These are phyloP conservation scores for Suillia variegata DNA, from an alignment of 2,888 invertebrate genomes.

Conservation along the genomic window DNA sequence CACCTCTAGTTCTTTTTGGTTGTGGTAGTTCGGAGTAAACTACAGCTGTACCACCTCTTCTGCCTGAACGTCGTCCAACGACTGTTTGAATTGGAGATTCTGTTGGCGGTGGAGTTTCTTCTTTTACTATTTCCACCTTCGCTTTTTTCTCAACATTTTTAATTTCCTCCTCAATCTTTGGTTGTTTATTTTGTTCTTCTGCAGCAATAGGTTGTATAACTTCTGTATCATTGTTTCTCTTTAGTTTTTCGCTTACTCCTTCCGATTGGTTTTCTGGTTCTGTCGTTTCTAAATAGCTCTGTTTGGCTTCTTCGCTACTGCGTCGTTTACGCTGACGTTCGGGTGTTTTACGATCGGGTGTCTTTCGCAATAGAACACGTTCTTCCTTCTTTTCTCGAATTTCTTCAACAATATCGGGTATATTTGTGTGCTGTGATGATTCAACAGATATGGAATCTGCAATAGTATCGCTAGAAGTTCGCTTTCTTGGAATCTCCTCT, in stretches of 20 bases:
- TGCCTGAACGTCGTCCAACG: constrained; percentile 45
- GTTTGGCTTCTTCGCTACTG: constrained; percentile 43
- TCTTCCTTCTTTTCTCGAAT: neutral
- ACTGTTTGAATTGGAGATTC: constrained; percentile 15
- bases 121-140: neutral
- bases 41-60: constrained; percentile 46
- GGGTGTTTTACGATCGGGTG: constrained; percentile 3
- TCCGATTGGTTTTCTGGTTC: constrained; percentile 29
- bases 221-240: constrained; percentile 36
- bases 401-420: neutral
- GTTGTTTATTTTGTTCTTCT: neutral
- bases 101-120: constrained; percentile 16
- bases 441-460: constrained; percentile 12
- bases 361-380: neutral
- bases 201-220: constrained; percentile 1
- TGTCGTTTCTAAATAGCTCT: constrained; percentile 23
- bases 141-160: neutral
- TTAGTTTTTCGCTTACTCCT: constrained; percentile 36
- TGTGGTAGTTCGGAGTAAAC: constrained; percentile 45
- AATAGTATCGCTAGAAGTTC: constrained; percentile 41
- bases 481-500: constrained; percentile 43
- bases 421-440: neutral
- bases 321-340: constrained; percentile 49
- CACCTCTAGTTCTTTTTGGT: constrained; percentile 45
- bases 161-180: constrained; percentile 13